Percentiles rank a stretch among this genome's conserved stretches.
Conservation (phyloP, 2,888 invertebrate species). For the Noctua janthina region DNA sequence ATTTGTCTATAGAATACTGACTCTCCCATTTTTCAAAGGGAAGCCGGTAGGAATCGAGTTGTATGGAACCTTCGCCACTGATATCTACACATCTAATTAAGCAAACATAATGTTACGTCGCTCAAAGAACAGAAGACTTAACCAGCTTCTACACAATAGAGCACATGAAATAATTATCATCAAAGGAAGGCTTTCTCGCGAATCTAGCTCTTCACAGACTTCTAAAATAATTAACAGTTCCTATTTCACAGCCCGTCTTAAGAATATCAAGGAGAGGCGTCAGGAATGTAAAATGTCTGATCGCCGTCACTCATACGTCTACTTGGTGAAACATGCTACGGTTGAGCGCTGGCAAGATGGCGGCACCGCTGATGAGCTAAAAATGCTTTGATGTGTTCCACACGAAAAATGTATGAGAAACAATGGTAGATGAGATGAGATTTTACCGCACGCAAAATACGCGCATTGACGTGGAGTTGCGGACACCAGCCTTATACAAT, state of each 20-base stretch:
- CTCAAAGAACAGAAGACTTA: slow-evolving; percentile 1
- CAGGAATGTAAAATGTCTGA: slow-evolving; percentile 40
- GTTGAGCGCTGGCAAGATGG: slow-evolving; percentile 8
- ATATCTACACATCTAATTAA: neutral
- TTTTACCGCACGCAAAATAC: no score
- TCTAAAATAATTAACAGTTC: slow-evolving; percentile 45
- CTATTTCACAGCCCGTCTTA: slow-evolving; percentile 33
- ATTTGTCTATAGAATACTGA: no score
- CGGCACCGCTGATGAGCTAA: slow-evolving; percentile 1
- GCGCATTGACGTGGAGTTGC: no score
- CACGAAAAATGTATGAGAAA: neutral
- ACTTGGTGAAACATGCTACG: slow-evolving; percentile 14
- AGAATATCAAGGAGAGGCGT: slow-evolving; percentile 27
- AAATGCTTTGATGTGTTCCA: slow-evolving; percentile 26
- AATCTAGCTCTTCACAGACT: slow-evolving; percentile 6
- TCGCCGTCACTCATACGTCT: slow-evolving; percentile 43
- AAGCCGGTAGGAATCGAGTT: no score
- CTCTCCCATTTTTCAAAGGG: no score
- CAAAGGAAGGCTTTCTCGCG: slow-evolving; percentile 1
- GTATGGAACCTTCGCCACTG: no score
- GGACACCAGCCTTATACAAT: no score
- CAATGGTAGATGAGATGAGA: neutral
- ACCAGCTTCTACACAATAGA: neutral
- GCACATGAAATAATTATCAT: slow-evolving; percentile 18
- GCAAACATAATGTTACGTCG: neutral